phyloP scores from a whole-genome alignment of 2,888 invertebrate genomes.

The Sisyra nigra region DNA sequence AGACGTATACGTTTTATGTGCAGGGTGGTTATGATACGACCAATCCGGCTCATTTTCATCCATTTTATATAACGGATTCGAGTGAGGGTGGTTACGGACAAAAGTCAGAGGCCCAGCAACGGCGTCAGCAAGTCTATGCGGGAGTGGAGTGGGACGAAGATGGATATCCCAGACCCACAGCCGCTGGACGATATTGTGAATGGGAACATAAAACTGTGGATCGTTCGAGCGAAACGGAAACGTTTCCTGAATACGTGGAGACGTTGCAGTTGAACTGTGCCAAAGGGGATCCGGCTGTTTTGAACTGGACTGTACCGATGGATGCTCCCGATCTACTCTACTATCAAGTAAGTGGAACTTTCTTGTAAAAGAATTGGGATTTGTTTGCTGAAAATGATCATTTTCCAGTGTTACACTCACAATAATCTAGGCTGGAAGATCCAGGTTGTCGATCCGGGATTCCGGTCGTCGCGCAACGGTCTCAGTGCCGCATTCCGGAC shows the following conservation, averaged over 20 bases:
- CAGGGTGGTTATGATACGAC: constrained; percentile 72
- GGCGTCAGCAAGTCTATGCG: constrained; percentile 59
- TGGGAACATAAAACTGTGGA: constrained; percentile 70
- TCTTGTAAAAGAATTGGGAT: background rate
- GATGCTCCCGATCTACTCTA: constrained; percentile 74
- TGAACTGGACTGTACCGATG: constrained; percentile 73
- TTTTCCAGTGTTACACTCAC: constrained; percentile 78
- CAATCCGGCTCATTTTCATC: constrained; percentile 75
- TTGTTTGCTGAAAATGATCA: background rate
- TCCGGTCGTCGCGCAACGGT: constrained; percentile 23
- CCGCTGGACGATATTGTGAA: constrained; percentile 74
- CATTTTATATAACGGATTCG: constrained; percentile 80
- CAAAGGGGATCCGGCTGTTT: constrained; percentile 53
- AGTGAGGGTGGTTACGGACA: constrained; percentile 75
- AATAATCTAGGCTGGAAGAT: constrained; percentile 88
- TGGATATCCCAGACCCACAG: constrained; percentile 65
- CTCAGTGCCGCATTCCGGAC: constrained; percentile 11
- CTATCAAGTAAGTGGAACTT: constrained; percentile 54
- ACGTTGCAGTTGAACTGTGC: constrained; percentile 63
- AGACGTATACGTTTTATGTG: constrained; percentile 70
- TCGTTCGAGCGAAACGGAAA: constrained; percentile 49
- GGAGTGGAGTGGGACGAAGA: constrained; percentile 62
- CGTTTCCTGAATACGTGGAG: constrained; percentile 61
- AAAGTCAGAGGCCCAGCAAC: constrained; percentile 50
- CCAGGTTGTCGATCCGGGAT: constrained; percentile 61